Percentiles rank a stretch among this genome's conserved stretches.
Conservation (phyloP, 2,113 vertebrate species). For the Chitala chitala region DNA sequence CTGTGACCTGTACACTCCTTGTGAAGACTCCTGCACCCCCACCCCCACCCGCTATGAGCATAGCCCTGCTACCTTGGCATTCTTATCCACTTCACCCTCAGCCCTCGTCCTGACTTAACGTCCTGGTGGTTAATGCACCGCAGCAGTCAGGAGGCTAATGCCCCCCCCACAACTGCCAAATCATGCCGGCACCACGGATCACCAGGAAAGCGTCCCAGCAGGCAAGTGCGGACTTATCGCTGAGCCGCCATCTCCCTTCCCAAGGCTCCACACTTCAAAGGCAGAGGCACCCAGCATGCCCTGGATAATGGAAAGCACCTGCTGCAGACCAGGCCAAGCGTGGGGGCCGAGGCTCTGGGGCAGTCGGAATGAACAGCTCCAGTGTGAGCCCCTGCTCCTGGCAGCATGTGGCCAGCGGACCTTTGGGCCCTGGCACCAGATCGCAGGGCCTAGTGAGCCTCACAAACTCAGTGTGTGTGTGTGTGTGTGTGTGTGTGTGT, state of each 20-base stretch:
- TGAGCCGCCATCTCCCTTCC: constrained; percentile 36
- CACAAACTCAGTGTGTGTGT: too few species aligned
- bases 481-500: too few species aligned
- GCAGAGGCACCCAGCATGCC: not conserved
- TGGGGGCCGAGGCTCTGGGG: constrained; percentile 34
- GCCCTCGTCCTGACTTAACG: not conserved
- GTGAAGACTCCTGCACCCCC: too few species aligned
- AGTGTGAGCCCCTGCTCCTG: too few species aligned
- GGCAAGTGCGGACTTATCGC: constrained; percentile 38
- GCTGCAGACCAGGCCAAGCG: constrained; percentile 26
- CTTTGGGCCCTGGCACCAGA: too few species aligned
- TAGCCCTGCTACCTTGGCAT: not conserved
- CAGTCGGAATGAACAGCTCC: constrained; percentile 30
- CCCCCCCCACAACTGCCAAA: not conserved
- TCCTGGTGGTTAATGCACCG: not conserved
- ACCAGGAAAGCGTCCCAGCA: constrained; percentile 20
- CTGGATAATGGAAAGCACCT: constrained; percentile 42
- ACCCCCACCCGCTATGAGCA: not conserved
- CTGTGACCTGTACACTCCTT: too few species aligned
- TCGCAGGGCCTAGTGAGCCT: too few species aligned
- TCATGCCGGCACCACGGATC: constrained; percentile 29
- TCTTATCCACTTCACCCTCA: not conserved
- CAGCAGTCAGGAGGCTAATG: not conserved
- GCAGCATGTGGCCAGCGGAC: too few species aligned
- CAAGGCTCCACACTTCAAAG: constrained; percentile 43